Evolutionary conservation across 2,797 vertebrate species (phyloP), one percentile per base, ranked within the genome.

Genomic region (Chelmon rostratus): DNA sequence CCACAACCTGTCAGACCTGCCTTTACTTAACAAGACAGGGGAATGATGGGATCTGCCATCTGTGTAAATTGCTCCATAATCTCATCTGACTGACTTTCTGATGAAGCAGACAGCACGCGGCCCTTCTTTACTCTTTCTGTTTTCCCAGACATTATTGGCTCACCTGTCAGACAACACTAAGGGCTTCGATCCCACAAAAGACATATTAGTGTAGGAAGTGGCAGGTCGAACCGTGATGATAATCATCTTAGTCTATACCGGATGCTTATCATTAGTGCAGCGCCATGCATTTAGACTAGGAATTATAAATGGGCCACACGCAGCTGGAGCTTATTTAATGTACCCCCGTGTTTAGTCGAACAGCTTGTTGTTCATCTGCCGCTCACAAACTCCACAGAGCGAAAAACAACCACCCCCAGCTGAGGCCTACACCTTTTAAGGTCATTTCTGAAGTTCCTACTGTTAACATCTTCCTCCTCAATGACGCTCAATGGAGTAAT

Each of bases 11-110:
- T 88, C 88, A 85, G 81, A 83, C 82, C 73, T 4, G 46, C 79
- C 82, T 78, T 82, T 78, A 71, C 84, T 88, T 88, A 88, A 92
- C 86, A 78, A 90, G 87, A 73, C 86, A 84, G 73, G 71, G 80
- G 73, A 91, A 89, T 86, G 84, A 89, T 88, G 82, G 66, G 83
- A 88, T 88, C 78, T 84, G 87, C 86, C 85, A 90, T 91, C 86
- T 92, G 91, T 88, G 86, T 87, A 90, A 89, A 91, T 86, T 86
- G 79, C 80, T 83, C 81, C 66, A 79, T 91, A 88, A 92, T 92
- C 90, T 91, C 86, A 72, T 89, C 77, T 79, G 79, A 89, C 77
- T 83, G 83, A n/a, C 66, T 71, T 81, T 87, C 87, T 87, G 76
- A 79, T 44, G 70, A 78, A 74, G 56, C 79, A 71, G 81, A 76